Evolutionary conservation across 2,888 invertebrate genomes (phyloP), one percentile per base, ranked within the genome.

Genomic region (Sylvicola cinctus): DNA sequence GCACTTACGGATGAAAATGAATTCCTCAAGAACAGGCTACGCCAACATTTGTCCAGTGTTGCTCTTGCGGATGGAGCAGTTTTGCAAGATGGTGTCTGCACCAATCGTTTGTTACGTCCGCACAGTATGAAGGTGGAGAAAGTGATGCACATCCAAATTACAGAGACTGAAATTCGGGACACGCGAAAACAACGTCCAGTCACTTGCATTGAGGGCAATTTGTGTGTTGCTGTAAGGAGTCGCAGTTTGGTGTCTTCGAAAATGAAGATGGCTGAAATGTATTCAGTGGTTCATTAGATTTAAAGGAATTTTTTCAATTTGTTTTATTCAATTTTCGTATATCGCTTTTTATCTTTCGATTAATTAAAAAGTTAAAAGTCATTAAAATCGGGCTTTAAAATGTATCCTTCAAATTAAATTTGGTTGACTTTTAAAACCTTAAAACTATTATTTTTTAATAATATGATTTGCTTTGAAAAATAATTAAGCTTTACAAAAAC

Each of bases 31-130:
- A 54, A 60, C 7, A 65, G 66, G 36, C 56, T 77, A 38, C 66
- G 69, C 45, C 62, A 65, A 29, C 74, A 72, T 46, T 52, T 77
- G 25, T 65, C 69, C 0, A 62, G 66, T 10, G 44, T 73, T 33
- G 71, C 71, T 3, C 56, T 70, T 2, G 44, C 48, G 35, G 46
- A 48, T 23, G 57, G 57, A 28, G 28, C n/a, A n/a, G n/a, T n/a
- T n/a, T n/a, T n/a, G 14, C n/a, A 4, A 4, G 28, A 28, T 28
- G 28, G 14, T 6, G n/a, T 5, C 4, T n/a, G 28, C 6, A 28
- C 4, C 6, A 28, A 33, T 16, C 16, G 8, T 8, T 5, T 8
- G 4, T 17, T 33, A 3, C 47, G 58, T 3, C 57, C 59, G 17
- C 47, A 44, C 20, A 58, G 56, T 39, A 58, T 58, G 55, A 51